A percentile compares a stretch with the other conserved stretches of the same genome.
Conservation (phyloP, 2,113 vertebrate genomes). For the Lucifuga dentata region DNA sequence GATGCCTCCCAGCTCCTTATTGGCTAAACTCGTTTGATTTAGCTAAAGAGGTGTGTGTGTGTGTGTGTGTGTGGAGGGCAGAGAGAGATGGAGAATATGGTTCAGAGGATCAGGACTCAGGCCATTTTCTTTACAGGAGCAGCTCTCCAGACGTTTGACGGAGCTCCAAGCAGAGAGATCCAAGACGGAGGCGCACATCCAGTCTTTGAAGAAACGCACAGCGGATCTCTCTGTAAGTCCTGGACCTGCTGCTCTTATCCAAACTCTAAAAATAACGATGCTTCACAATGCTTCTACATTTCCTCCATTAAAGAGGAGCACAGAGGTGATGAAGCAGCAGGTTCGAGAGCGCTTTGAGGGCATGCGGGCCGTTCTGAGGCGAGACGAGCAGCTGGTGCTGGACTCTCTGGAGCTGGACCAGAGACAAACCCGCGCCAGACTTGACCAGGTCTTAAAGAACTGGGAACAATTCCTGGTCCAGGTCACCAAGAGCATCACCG, state of each 20-base stretch:
- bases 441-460: conserved; percentile 73
- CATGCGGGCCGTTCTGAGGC: conserved; percentile 62
- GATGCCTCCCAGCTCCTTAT: no score
- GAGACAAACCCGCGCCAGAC: conserved; percentile 62
- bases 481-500: conserved; percentile 65
- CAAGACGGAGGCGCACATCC: conserved; percentile 74
- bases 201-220: conserved; percentile 81
- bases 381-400: conserved; percentile 69
- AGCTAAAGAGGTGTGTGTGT: no score
- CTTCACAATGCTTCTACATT: no score
- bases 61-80: no score
- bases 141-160: conserved; percentile 67
- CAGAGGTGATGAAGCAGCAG: conserved; percentile 79
- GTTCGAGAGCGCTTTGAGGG: conserved; percentile 72
- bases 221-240: conserved; percentile 76
- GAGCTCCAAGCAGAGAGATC: conserved; percentile 72
- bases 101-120: no score
- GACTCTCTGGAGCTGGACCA: conserved; percentile 79
- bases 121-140: conserved; percentile 72
- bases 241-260: not conserved
- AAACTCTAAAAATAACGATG: no score
- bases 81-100: no score
- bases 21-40: no score
- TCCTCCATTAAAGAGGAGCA: conserved; percentile 58
- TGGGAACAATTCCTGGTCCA: conserved; percentile 75